Conservation (phyloP, 2,888 invertebrate species). For the Polyommatus icarus region DNA sequence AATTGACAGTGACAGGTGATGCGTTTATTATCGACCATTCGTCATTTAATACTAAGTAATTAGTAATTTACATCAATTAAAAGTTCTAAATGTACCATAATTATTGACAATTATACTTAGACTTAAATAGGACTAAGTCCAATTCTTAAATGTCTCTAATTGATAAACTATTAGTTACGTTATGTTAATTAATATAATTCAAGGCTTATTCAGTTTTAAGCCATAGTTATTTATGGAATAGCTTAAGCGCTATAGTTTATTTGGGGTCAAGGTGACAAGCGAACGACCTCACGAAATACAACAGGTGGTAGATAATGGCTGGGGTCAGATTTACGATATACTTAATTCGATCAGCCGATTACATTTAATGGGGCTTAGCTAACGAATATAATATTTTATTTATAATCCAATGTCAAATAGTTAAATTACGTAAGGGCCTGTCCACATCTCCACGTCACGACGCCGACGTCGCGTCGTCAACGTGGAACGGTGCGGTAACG, state of each 20-base stretch:
- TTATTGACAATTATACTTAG: neutral
- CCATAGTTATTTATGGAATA: neutral
- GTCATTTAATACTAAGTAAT: neutral
- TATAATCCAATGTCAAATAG: neutral
- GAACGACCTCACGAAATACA: constrained; percentile 11
- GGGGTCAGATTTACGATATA: constrained; percentile 13
- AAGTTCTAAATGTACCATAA: neutral
- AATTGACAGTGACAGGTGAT: neutral
- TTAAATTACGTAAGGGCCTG: neutral
- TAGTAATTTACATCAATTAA: neutral
- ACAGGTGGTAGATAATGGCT: neutral
- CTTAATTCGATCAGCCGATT: neutral
- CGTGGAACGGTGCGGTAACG: too few species aligned
- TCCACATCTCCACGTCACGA: too few species aligned
- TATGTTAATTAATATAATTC: neutral
- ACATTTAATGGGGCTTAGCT: neutral
- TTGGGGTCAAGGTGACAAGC: constrained; percentile 17
- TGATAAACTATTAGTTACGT: neutral
- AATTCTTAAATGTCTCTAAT: neutral
- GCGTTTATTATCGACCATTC: neutral
- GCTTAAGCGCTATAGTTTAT: neutral
- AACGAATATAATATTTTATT: neutral
- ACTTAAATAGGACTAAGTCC: neutral
- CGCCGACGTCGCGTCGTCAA: too few species aligned
- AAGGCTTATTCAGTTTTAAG: neutral